phyloP scores from a whole-genome alignment of 2,797 vertebrate species.

The Intellagama lesueurii region DNA sequence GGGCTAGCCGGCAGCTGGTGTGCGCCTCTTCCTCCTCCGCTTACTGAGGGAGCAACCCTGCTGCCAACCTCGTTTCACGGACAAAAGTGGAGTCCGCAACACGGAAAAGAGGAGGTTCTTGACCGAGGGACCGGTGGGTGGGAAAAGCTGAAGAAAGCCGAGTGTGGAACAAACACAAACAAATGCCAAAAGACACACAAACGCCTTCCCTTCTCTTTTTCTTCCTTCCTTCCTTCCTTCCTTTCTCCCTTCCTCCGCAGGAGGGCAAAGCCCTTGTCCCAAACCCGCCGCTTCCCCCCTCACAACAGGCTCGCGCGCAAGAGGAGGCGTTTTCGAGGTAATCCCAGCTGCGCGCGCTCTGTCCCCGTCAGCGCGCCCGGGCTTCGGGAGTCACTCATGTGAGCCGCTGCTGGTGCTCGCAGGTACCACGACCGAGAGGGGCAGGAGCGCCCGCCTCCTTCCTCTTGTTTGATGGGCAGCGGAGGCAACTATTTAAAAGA shows the following conservation, averaged over 20 bases:
- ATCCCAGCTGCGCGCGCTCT: constrained; percentile 40
- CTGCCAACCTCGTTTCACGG: no score
- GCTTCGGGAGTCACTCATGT: constrained; percentile 11
- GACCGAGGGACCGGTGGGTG: background rate
- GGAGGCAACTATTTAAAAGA: constrained; percentile 43
- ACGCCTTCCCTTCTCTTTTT: background rate
- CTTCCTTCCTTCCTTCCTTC: no score
- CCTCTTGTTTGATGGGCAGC: constrained; percentile 39
- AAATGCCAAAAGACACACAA: background rate
- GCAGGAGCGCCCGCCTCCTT: constrained; percentile 41
- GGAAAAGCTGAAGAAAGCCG: background rate
- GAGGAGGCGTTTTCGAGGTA: constrained; percentile 24
- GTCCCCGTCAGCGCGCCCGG: constrained; percentile 28
- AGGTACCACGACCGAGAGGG: constrained; percentile 63
- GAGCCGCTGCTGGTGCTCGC: constrained; percentile 13
- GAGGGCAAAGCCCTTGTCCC: background rate
- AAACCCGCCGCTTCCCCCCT: background rate
- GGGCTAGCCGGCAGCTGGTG: background rate
- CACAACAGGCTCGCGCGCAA: background rate
- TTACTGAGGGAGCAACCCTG: background rate
- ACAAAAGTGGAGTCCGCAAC: background rate
- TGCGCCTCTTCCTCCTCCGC: background rate
- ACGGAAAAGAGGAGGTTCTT: background rate
- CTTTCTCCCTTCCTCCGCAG: background rate
- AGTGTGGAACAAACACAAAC: no score